A percentile compares a stretch with the other conserved stretches of the same genome.
phyloP scores from a whole-genome alignment of 2,888 invertebrate genomes.

The Gisinianus flammeolus region DNA sequence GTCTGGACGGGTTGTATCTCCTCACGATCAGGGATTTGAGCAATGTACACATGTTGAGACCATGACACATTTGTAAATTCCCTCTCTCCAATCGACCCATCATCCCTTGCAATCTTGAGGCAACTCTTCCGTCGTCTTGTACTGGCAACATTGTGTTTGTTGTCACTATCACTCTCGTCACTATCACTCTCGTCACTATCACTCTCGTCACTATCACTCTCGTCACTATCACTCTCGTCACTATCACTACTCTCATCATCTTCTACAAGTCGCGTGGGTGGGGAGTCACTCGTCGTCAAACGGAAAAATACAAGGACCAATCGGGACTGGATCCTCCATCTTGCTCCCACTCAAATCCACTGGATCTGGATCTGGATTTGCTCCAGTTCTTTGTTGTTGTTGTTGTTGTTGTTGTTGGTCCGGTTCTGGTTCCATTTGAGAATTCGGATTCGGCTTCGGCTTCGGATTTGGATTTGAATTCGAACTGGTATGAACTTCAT shows the following conservation, averaged over 20 bases:
- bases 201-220: no score
- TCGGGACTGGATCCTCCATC: neutral
- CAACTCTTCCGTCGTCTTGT: conserved; percentile 15
- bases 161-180: conserved; percentile 4
- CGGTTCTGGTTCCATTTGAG: neutral
- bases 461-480: no score
- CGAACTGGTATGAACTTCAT: neutral
- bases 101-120: neutral
- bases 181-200: no score
- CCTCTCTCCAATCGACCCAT: neutral
- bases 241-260: conserved; percentile 21
- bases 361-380: no score
- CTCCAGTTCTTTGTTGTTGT: neutral
- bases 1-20: neutral
- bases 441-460: no score
- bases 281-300: neutral
- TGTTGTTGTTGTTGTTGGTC: neutral
- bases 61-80: neutral
- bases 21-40: neutral
- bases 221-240: conserved; percentile 1
- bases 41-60: conserved; percentile 26
- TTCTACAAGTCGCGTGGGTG: neutral
- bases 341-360: no score
- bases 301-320: neutral
- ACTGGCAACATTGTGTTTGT: no score